Conservation (phyloP, 2,113 vertebrate species). For the Aegypius monachus region DNA sequence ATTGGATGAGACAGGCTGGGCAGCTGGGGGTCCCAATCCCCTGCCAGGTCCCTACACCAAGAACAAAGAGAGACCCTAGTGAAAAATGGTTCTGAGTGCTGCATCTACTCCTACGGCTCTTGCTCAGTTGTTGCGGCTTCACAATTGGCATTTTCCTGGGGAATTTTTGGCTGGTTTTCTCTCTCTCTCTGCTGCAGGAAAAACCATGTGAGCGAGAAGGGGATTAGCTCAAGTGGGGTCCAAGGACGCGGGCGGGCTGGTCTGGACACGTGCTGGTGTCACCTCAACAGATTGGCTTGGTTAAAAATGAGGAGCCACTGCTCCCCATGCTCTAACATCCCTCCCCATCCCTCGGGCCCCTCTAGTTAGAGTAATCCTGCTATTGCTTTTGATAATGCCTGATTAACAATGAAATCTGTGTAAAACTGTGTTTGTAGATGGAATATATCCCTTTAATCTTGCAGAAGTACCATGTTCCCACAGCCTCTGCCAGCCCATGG, state of each 20-base stretch:
- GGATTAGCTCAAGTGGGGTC: not conserved
- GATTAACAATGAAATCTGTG: not conserved
- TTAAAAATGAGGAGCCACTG: not conserved
- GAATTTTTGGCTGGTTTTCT: not conserved
- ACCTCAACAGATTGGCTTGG: not conserved
- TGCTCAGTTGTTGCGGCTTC: not conserved
- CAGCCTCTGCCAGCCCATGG: not conserved
- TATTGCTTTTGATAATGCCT: not conserved
- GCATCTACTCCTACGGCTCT: accelerated
- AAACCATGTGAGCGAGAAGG: not conserved
- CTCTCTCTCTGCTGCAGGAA: not conserved
- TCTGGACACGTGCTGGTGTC: not conserved
- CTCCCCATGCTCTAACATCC: not conserved
- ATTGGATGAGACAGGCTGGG: not conserved
- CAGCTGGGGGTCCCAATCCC: not conserved
- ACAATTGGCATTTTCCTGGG: not conserved
- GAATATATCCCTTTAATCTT: not conserved
- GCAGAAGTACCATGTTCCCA: not conserved
- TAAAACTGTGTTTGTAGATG: not conserved
- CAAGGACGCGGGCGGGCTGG: not conserved
- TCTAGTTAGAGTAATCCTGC: not conserved
- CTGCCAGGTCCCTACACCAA: not conserved
- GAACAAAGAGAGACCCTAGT: not conserved
- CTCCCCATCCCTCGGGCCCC: not conserved
- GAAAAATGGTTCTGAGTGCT: not conserved